These are phyloP conservation scores for Cyanoramphus novaezelandiae DNA, from an alignment of 2,113 vertebrate genomes.

Conservation along the genomic window DNA sequence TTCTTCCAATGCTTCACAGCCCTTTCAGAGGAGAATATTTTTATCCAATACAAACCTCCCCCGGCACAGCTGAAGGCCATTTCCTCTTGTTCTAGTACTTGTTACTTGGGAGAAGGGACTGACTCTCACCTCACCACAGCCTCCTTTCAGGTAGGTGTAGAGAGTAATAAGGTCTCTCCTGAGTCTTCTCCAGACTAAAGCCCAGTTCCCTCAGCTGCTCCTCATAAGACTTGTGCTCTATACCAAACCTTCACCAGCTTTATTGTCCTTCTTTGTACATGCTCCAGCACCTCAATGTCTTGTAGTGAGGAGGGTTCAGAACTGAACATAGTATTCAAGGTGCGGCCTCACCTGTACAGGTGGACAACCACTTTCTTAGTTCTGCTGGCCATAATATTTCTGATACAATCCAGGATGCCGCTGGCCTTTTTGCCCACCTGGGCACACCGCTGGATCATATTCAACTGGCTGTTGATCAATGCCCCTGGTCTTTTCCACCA, in stretches of 20 bases:
- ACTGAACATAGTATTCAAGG: not conserved
- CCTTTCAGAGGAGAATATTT: not conserved
- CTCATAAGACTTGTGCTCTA: not conserved
- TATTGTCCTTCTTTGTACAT: not conserved
- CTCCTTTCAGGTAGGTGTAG: not conserved
- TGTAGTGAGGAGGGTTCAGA: not conserved
- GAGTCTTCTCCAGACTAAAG: rapidly evolving
- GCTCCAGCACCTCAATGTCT: not conserved
- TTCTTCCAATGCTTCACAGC: not conserved
- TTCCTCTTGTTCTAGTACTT: not conserved
- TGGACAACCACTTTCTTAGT: not conserved
- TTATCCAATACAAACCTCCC: not conserved
- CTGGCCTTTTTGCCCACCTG: not conserved
- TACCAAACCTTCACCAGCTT: not conserved
- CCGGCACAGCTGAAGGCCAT: not conserved
- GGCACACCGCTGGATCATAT: not conserved
- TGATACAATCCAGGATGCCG: not conserved
- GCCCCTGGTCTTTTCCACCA: not conserved
- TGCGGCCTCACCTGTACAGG: not conserved
- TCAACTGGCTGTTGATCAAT: not conserved
- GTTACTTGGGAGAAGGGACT: not conserved
- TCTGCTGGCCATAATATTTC: not conserved
- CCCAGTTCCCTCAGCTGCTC: not conserved
- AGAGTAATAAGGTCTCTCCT: not conserved
- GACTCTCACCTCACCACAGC: not conserved